phyloP scores from a whole-genome alignment of 1,140 invertebrate genomes.

The Nasonia vitripennis region DNA sequence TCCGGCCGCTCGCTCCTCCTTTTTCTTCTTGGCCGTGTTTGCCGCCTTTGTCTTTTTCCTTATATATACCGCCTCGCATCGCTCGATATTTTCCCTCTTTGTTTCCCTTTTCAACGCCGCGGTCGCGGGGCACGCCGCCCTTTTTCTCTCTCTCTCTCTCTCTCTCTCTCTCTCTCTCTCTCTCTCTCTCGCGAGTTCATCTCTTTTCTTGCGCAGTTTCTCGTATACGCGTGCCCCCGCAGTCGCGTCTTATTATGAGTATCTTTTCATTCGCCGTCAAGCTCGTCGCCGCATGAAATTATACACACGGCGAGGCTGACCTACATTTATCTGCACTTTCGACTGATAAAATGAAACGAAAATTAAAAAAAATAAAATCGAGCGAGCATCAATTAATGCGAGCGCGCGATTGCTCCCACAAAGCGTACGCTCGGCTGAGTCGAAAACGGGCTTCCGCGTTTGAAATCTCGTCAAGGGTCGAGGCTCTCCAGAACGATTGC shows the following conservation, averaged over 20 bases:
- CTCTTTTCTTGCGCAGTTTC: not conserved
- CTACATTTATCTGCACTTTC: not conserved
- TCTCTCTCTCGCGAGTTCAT: slow-evolving; percentile 15
- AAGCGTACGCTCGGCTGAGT: slow-evolving; percentile 14
- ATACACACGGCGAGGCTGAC: too few species aligned
- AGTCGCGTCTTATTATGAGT: too few species aligned
- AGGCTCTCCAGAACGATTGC: not conserved
- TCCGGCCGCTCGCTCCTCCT: not conserved
- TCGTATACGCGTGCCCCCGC: too few species aligned
- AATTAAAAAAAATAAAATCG: not conserved
- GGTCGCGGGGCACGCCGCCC: not conserved
- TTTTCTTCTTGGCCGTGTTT: slow-evolving; percentile 2
- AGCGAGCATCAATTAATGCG: not conserved
- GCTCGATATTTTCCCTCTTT: slow-evolving; percentile 15
- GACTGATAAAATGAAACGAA: not conserved
- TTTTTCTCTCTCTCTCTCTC: not conserved
- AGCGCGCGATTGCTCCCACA: slow-evolving; percentile 8
- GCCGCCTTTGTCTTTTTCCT: not conserved
- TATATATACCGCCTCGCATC: not conserved
- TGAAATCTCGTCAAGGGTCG: not conserved
- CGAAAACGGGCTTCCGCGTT: slow-evolving; percentile 11
- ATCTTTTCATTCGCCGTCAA: too few species aligned
- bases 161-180: not conserved
- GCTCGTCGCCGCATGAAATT: too few species aligned
- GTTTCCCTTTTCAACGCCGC: slow-evolving; percentile 2